Evolutionary conservation across 2,888 invertebrate species (phyloP), one percentile per base, ranked within the genome.

Genomic region (Dryobotodes eremita): DNA sequence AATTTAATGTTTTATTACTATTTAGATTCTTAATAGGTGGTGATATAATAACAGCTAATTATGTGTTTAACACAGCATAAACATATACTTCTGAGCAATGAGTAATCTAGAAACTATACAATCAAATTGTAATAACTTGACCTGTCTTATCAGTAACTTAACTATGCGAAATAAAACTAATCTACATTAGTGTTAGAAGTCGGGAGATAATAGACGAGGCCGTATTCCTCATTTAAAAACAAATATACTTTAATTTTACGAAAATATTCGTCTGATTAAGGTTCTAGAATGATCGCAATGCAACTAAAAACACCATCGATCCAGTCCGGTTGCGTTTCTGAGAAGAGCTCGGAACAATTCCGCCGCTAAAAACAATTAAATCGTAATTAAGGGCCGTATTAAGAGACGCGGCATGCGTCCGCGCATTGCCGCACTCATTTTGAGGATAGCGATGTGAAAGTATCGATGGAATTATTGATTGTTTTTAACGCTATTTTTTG

Each of bases 361-460:
- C 91, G 89, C 89, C 93, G 92, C 93, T 94, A 95, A 96, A 96
- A 96, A 96, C 95, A 96, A 96, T 96, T 96, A 96, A 96, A 95
- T 93, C 93, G 95, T 95, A 96, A 96, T 96, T 96, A 96, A 95
- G 93, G 92, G 88, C 94, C 95, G 94, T 95, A 96, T 96, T 96
- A 95, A 95, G 94, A 92, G 91, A 91, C 92, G 87, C 89, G 95
- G 95, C 93, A 94, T 95, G 95, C 94, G 94, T 90, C 86, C 85
- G 89, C 89, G 93, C 91, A 93, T 92, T 92, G 92, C 92, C 82
- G 91, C 91, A 90, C 92, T 93, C 93, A 92, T 94, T 95, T 95
- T 91, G 91, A 89, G 84, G 81, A 70, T 93, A 95, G 94, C 88
- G 95, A 89, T 91, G 95, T 80, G 88, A 84, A 71, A 79, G 62